phyloP scores from a whole-genome alignment of 2,888 invertebrate species.

The Galerucella nymphaeae region DNA sequence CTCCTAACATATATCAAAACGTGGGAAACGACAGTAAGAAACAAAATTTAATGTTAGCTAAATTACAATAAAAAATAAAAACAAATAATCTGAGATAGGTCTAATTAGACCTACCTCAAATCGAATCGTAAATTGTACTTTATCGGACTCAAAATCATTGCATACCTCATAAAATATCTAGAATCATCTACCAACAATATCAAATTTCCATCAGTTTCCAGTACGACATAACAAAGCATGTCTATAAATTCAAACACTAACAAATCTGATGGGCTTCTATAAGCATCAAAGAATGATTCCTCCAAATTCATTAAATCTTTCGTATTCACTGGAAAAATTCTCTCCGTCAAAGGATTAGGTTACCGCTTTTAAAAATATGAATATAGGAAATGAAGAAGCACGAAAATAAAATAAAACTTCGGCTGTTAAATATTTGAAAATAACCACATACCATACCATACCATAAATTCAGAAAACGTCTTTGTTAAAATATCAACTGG shows the following conservation, averaged over 20 bases:
- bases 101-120: neutral
- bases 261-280: neutral
- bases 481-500: slow-evolving; percentile 21
- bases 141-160: neutral
- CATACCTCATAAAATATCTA: neutral
- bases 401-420: slow-evolving; percentile 18
- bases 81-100: too few species aligned
- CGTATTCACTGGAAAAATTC: neutral
- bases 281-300: neutral
- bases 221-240: neutral
- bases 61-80: too few species aligned
- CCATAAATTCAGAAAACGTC: slow-evolving; percentile 23
- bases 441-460: slow-evolving; percentile 12
- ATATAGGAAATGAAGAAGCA: slow-evolving; percentile 15
- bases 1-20: neutral
- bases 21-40: slow-evolving; percentile 1
- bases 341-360: slow-evolving; percentile 19
- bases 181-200: neutral
- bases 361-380: slow-evolving; percentile 1
- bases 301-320: neutral
- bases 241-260: neutral
- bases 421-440: slow-evolving; percentile 22
- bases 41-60: too few species aligned
- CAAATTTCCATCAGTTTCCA: slow-evolving; percentile 8
- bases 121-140: neutral